Percentiles rank a stretch among this genome's conserved stretches.
phyloP scores from a whole-genome alignment of 2,888 invertebrate species.

The Tipula helvola region DNA sequence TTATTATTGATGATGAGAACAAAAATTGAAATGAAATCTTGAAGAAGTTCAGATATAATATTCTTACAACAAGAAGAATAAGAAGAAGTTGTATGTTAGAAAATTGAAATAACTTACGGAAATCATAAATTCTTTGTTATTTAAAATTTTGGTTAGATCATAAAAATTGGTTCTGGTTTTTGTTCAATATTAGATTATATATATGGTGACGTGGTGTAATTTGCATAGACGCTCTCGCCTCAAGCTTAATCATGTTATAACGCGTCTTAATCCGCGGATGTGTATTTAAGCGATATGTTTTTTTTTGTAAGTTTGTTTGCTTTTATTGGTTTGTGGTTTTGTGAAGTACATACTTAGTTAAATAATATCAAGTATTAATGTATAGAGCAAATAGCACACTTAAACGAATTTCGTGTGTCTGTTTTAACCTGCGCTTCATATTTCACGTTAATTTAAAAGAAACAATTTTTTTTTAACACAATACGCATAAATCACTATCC shows the following conservation, averaged over 20 bases:
- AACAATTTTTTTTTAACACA: not conserved
- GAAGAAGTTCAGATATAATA: not conserved
- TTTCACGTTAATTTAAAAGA: not conserved
- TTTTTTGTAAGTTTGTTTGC: not conserved
- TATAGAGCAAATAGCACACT: not conserved
- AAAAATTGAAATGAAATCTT: not conserved
- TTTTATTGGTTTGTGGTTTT: not conserved
- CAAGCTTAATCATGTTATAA: not conserved
- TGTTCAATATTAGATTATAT: not conserved
- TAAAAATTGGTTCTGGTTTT: not conserved
- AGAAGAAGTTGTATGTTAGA: not conserved
- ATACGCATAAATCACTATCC: not conserved
- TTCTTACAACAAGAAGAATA: not conserved
- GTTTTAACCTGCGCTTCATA: not conserved
- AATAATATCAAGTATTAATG: not conserved
- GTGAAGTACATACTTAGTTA: not conserved
- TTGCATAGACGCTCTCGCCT: not conserved
- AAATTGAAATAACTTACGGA: constrained; percentile 4
- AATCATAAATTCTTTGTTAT: not conserved
- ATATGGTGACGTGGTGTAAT: not conserved
- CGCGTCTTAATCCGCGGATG: not conserved
- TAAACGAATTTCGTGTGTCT: not conserved
- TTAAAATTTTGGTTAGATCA: not conserved
- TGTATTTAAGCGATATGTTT: not conserved
- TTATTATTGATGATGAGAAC: constrained; percentile 4